Percentiles rank a stretch among this genome's conserved stretches.
Conservation (phyloP, 2,888 invertebrate species). For the Opisthograptis luteolata region DNA sequence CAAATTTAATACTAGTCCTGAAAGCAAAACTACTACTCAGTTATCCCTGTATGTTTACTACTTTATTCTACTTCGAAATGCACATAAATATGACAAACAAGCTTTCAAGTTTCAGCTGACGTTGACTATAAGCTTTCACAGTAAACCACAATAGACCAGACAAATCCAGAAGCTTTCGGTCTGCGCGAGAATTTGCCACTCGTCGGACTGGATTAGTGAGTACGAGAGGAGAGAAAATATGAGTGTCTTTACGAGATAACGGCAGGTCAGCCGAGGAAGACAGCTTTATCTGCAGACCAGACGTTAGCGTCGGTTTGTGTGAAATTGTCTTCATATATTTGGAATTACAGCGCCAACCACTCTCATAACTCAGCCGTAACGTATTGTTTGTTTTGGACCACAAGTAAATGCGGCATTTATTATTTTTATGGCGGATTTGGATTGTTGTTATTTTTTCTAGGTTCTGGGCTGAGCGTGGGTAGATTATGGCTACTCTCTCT, state of each 20-base stretch:
- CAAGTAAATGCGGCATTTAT: conserved; percentile 32
- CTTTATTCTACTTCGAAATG: too few species aligned
- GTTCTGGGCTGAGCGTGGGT: conserved; percentile 29
- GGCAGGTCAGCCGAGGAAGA: conserved; percentile 40
- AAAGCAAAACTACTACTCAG: too few species aligned
- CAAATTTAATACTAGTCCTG: too few species aligned
- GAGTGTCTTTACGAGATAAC: conserved; percentile 59
- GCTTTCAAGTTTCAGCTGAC: conserved; percentile 1
- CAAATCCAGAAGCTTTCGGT: conserved; percentile 18
- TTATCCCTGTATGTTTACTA: too few species aligned
- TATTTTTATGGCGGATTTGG: conserved; percentile 40
- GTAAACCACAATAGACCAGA: neutral
- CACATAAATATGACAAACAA: too few species aligned
- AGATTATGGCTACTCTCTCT: too few species aligned
- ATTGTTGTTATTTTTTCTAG: conserved; percentile 5
- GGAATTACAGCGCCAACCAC: conserved; percentile 26
- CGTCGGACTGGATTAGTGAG: conserved; percentile 45
- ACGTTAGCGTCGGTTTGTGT: conserved; percentile 47
- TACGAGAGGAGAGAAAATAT: conserved; percentile 47
- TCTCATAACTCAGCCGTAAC: conserved; percentile 47
- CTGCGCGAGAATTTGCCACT: conserved; percentile 18
- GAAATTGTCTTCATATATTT: conserved; percentile 58
- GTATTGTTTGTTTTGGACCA: conserved; percentile 36
- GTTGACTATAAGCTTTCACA: conserved; percentile 10
- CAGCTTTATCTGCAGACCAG: conserved; percentile 36